Percentiles rank a stretch among this genome's conserved stretches.
Conservation (phyloP, 1,140 invertebrate species). For the Drosophila kurseongensis region DNA sequence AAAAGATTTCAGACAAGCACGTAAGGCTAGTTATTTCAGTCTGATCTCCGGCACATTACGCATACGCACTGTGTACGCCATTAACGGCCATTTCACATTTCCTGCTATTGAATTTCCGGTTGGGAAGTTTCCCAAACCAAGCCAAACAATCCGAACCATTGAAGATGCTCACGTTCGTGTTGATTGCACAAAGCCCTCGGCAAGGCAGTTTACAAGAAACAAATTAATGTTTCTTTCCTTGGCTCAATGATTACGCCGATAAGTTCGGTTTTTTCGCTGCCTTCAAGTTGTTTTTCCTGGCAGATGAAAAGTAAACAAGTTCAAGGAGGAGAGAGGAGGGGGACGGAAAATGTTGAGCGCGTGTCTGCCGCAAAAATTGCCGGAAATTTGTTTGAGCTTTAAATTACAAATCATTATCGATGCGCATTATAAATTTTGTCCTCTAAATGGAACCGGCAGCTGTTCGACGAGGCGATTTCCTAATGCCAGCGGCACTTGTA, state of each 20-base stretch:
- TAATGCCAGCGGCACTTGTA: constrained; percentile 79
- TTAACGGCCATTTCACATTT: constrained; percentile 66
- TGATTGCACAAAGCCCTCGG: constrained; percentile 74
- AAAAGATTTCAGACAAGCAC: neutral
- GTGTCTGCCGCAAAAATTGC: constrained; percentile 60
- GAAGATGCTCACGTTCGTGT: constrained; percentile 56
- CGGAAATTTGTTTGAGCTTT: constrained; percentile 77
- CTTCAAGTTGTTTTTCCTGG: constrained; percentile 25
- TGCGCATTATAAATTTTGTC: constrained; percentile 73
- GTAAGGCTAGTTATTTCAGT: neutral
- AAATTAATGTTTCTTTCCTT: constrained; percentile 69
- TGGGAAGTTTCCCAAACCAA: constrained; percentile 14
- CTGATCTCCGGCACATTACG: constrained; percentile 24
- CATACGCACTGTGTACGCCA: constrained; percentile 52
- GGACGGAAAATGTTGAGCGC: constrained; percentile 29
- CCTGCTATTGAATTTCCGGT: constrained; percentile 64
- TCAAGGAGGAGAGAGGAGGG: neutral
- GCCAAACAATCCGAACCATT: constrained; percentile 9
- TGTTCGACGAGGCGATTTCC: constrained; percentile 58
- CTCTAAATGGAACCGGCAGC: constrained; percentile 23
- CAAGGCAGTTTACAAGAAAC: constrained; percentile 63
- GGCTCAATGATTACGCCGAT: constrained; percentile 66
- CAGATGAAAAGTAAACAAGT: constrained; percentile 48
- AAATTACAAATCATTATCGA: constrained; percentile 82
- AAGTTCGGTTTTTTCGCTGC: constrained; percentile 57